Evolutionary conservation across 37 sponge, comb jelly and placozoan genomes (phyloP).

Genomic region (Dysidea cf. avara): DNA sequence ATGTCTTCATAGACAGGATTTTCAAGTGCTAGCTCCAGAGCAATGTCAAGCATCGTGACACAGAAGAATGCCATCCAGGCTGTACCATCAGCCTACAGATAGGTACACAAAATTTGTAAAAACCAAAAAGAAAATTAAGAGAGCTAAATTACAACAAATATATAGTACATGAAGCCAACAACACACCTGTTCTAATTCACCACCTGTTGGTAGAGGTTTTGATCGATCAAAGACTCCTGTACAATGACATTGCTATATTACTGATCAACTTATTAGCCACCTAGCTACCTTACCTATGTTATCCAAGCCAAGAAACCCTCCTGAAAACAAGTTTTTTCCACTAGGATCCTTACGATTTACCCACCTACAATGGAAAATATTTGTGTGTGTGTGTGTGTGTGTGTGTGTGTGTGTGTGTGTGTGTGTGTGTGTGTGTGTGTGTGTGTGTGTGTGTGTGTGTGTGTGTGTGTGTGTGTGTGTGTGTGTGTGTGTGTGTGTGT

Average conservation of each 20-base stretch:
- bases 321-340: constrained; percentile 94
- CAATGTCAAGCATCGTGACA: constrained; percentile 90
- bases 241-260: neutral
- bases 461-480: too few relatives aligned
- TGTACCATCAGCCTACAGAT: constrained; percentile 82
- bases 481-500: too few relatives aligned
- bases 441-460: too few relatives aligned
- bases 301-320: constrained; percentile 94
- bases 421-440: neutral
- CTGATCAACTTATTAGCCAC: constrained; percentile 3
- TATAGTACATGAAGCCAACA: too few relatives aligned
- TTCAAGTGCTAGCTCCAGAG: constrained; percentile 85
- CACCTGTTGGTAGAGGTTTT: constrained; percentile 87
- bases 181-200: constrained; percentile 80
- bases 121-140: too few relatives aligned
- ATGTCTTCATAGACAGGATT: constrained; percentile 94
- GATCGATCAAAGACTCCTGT: constrained; percentile 90
- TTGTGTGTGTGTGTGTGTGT: too few relatives aligned
- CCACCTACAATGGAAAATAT: constrained; percentile 75
- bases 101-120: neutral
- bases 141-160: too few relatives aligned
- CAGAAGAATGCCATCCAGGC: constrained; percentile 99
- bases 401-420: neutral
- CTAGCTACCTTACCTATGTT: constrained; percentile 74
- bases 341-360: constrained; percentile 93